Evolutionary conservation across 2,113 vertebrate species (phyloP).

Genomic region (Heloderma charlesbogerti): DNA sequence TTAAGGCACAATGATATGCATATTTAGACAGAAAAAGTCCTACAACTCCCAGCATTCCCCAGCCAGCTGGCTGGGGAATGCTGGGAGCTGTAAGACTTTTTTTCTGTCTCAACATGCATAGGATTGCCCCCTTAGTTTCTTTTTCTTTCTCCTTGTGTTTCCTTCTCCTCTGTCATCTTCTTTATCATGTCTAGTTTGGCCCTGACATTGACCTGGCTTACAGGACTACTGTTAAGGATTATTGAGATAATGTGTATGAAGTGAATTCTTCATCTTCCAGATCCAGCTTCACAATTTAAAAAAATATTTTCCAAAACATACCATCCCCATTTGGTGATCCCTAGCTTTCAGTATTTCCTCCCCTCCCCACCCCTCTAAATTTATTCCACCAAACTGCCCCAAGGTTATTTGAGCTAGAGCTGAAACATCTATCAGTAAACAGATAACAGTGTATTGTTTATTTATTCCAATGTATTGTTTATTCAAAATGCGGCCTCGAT

Average conservation of each 20-base stretch:
- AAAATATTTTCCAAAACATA: not conserved
- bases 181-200: not conserved
- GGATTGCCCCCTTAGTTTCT: not conserved
- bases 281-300: not conserved
- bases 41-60: too few species aligned
- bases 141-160: not conserved
- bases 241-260: not conserved
- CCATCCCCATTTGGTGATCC: not conserved
- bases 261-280: not conserved
- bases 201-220: not conserved
- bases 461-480: not conserved
- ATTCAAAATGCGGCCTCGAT: not conserved
- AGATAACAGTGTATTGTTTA: not conserved
- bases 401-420: not conserved
- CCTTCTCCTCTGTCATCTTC: not conserved
- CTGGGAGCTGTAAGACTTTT: too few species aligned
- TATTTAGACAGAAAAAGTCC: too few species aligned
- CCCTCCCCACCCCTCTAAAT: not conserved
- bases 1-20: too few species aligned
- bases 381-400: not conserved
- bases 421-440: not conserved
- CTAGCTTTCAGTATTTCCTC: not conserved
- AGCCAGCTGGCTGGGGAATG: too few species aligned
- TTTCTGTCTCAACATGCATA: too few species aligned
- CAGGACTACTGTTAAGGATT: not conserved